Evolutionary conservation across 2,888 invertebrate species (phyloP).

Genomic region (Baronia brevicornis): DNA sequence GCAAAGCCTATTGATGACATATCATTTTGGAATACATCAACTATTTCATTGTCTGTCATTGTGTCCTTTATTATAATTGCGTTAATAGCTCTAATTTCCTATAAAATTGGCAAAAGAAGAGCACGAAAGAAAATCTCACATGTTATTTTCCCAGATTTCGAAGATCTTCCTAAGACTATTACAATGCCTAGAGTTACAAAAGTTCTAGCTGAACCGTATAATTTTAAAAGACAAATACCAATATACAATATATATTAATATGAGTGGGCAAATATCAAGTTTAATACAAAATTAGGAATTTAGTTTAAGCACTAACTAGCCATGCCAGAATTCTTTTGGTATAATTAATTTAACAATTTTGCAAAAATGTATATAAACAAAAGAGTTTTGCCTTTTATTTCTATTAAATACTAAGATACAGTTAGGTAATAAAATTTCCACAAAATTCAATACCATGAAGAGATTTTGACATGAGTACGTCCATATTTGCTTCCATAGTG

Average conservation of each 20-base stretch:
- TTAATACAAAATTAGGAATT: background rate
- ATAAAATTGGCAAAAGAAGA: slow-evolving; percentile 13
- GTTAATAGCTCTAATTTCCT: slow-evolving; percentile 9
- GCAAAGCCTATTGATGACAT: slow-evolving; percentile 2
- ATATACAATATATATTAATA: slow-evolving; percentile 3
- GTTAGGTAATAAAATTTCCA: too few species aligned
- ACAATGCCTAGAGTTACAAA: slow-evolving; percentile 13
- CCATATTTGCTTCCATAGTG: too few species aligned
- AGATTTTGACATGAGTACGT: too few species aligned
- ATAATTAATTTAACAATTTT: too few species aligned
- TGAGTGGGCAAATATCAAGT: background rate
- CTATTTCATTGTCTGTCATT: slow-evolving; percentile 9
- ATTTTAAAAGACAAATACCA: slow-evolving; percentile 12
- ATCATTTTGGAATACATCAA: slow-evolving; percentile 13
- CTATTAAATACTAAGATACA: too few species aligned
- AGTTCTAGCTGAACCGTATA: slow-evolving; percentile 14
- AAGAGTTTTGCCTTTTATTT: too few species aligned
- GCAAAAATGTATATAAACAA: too few species aligned
- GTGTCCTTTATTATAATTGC: slow-evolving; percentile 6
- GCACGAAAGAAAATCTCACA: slow-evolving; percentile 13
- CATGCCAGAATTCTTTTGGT: too few species aligned
- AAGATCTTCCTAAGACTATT: slow-evolving; percentile 12
- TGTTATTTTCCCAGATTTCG: slow-evolving; percentile 8
- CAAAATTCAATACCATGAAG: too few species aligned
- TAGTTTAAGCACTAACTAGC: too few species aligned